Evolutionary conservation across 2,797 vertebrate genomes (phyloP).

Genomic region (Apogon talboti): DNA sequence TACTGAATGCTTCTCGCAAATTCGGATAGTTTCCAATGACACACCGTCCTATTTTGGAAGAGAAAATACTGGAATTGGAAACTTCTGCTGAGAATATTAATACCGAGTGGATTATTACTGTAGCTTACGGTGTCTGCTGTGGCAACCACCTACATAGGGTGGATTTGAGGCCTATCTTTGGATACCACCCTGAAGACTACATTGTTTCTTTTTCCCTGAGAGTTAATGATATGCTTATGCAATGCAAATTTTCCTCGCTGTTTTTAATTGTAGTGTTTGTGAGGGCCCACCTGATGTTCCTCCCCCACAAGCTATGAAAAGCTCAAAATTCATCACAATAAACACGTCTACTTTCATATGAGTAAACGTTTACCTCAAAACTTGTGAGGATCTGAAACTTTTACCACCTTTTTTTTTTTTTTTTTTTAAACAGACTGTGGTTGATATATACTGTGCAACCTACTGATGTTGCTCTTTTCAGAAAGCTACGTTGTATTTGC

Average conservation of each 20-base stretch:
- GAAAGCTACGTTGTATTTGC: no score
- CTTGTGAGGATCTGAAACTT: slow-evolving; percentile 38
- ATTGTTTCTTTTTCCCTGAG: slow-evolving; percentile 73
- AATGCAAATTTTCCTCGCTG: slow-evolving; percentile 68
- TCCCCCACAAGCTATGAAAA: slow-evolving; percentile 70
- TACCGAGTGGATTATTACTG: slow-evolving; percentile 54
- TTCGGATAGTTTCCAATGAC: no score
- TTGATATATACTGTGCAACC: no score
- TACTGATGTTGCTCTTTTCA: no score
- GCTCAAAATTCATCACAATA: slow-evolving; percentile 45
- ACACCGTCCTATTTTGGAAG: slow-evolving; percentile 6
- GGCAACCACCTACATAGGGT: slow-evolving; percentile 65
- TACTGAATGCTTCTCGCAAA: no score
- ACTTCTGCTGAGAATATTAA: slow-evolving; percentile 28
- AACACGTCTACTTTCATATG: slow-evolving; percentile 40
- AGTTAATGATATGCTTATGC: slow-evolving; percentile 77
- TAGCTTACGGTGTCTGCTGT: slow-evolving; percentile 40
- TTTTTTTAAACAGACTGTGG: not conserved
- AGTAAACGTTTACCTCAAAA: slow-evolving; percentile 40
- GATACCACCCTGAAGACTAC: slow-evolving; percentile 65
- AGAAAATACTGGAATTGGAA: slow-evolving; percentile 1
- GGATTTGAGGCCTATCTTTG: slow-evolving; percentile 75
- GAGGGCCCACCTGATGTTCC: slow-evolving; percentile 70
- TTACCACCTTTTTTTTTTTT: not conserved
- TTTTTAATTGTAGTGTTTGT: slow-evolving; percentile 78